These are phyloP conservation scores for Pocillopora verrucosa DNA, from an alignment of 64 coral and sea anemone genomes.

Conservation along the genomic window DNA sequence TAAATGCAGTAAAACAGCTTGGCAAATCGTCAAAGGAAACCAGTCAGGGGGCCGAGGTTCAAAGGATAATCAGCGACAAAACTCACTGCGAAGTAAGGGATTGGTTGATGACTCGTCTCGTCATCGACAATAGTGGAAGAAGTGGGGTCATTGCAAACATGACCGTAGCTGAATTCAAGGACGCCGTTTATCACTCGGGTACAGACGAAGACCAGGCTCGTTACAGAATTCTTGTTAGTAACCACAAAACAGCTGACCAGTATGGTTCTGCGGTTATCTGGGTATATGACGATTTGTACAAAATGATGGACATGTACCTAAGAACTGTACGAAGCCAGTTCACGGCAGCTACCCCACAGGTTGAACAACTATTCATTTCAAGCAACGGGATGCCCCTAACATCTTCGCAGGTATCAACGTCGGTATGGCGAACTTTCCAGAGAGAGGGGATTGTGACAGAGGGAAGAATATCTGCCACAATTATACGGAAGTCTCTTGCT, in stretches of 20 bases:
- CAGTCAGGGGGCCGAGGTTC: slow-evolving; percentile 12
- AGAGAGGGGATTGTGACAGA: slow-evolving; percentile 47
- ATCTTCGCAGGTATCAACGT: slow-evolving; percentile 59
- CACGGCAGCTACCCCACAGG: slow-evolving; percentile 3
- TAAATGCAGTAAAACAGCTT: slow-evolving; percentile 25
- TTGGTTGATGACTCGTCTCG: slow-evolving; percentile 52
- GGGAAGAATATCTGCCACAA: slow-evolving; percentile 53
- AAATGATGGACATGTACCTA: slow-evolving; percentile 49
- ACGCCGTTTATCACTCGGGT: slow-evolving; percentile 45
- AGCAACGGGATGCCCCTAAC: slow-evolving; percentile 59
- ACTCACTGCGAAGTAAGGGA: slow-evolving; percentile 51
- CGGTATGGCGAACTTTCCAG: slow-evolving; percentile 54
- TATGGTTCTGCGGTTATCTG: slow-evolving; percentile 73
- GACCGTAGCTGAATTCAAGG: slow-evolving; percentile 58
- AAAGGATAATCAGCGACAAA: slow-evolving; percentile 37
- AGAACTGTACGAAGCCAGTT: slow-evolving; percentile 49
- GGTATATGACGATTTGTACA: slow-evolving; percentile 51
- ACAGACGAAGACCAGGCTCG: slow-evolving; percentile 54
- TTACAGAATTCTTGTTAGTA: slow-evolving; percentile 52
- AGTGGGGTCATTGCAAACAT: slow-evolving; percentile 64
- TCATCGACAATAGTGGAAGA: slow-evolving; percentile 68
- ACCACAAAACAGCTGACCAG: slow-evolving; percentile 54
- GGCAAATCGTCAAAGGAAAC: slow-evolving; percentile 42
- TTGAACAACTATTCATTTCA: slow-evolving; percentile 60
- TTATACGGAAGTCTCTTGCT: slow-evolving; percentile 57